Evolutionary conservation across 2,797 vertebrate genomes (phyloP).

Genomic region (Molossus alvarezi): DNA sequence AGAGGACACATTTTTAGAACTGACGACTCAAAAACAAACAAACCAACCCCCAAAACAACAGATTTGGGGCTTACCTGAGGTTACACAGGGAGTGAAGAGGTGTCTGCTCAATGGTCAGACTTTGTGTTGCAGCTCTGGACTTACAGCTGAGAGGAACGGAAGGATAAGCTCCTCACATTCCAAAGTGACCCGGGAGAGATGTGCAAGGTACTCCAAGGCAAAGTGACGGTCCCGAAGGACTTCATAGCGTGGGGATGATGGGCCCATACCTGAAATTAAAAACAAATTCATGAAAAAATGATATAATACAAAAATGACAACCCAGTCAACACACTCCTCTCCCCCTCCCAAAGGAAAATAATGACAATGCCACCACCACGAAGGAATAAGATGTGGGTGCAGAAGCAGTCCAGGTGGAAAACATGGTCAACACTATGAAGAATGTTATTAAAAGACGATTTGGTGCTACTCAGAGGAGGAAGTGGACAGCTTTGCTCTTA

Average conservation of each 20-base stretch:
- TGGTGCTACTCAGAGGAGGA: not conserved
- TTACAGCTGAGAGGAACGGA: not conserved
- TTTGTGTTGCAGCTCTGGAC: not conserved
- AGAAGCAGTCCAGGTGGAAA: not conserved
- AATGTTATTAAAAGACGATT: not conserved
- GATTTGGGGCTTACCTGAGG: not conserved
- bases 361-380: not conserved
- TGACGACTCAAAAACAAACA: not conserved
- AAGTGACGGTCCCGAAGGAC: not conserved
- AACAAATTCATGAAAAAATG: not conserved
- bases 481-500: not conserved
- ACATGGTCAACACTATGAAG: not conserved
- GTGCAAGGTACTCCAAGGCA: not conserved
- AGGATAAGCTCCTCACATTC: conserved; percentile 13
- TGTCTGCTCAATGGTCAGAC: not conserved
- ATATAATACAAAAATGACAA: not conserved
- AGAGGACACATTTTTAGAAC: not conserved
- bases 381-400: not conserved
- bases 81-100: not conserved
- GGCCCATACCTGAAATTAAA: conserved; percentile 17
- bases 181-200: not conserved
- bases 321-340: not conserved
- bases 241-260: not conserved
- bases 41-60: too few relatives aligned
- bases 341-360: not conserved